A percentile compares a stretch with the other conserved stretches of the same genome.
phyloP scores from a whole-genome alignment of 1,140 invertebrate genomes.

The Dysdera silvatica region DNA sequence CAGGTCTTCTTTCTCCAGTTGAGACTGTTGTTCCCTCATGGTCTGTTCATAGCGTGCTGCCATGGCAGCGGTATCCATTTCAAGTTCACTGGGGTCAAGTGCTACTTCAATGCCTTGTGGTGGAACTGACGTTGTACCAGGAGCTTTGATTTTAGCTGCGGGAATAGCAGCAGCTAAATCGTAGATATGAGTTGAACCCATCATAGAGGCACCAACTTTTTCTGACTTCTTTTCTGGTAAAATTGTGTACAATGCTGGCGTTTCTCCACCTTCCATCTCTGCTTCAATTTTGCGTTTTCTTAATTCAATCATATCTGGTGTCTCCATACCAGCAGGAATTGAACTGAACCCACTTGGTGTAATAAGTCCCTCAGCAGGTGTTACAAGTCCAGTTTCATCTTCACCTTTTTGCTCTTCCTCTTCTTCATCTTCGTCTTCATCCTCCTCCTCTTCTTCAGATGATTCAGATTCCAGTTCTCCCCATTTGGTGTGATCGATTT shows the following conservation, averaged over 20 bases:
- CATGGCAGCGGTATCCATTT: conserved; percentile 84
- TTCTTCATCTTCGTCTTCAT: conserved; percentile 54
- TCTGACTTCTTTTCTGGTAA: conserved; percentile 90
- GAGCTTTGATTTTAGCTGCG: conserved; percentile 43
- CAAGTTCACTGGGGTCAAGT: conserved; percentile 92
- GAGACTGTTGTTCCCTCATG: conserved; percentile 79
- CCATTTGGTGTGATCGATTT: conserved; percentile 88
- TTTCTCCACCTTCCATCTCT: conserved; percentile 90
- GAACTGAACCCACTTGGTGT: conserved; percentile 93
- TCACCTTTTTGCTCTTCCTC: conserved; percentile 49
- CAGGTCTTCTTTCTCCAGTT: conserved; percentile 84
- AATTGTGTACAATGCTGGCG: conserved; percentile 83
- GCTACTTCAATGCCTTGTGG: conserved; percentile 74
- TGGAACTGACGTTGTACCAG: conserved; percentile 31
- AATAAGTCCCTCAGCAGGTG: conserved; percentile 66
- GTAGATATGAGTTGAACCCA: conserved; percentile 96
- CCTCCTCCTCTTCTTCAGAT: conserved; percentile 64
- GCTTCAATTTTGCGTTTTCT: conserved; percentile 94
- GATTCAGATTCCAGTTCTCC: conserved; percentile 93
- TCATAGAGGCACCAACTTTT: conserved; percentile 74
- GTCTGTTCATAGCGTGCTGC: conserved; percentile 94
- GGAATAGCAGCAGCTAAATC: conserved; percentile 62
- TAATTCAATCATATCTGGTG: conserved; percentile 95
- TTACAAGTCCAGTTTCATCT: conserved; percentile 71
- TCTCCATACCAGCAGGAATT: conserved; percentile 91